Evolutionary conservation across 2,888 invertebrate genomes (phyloP), one percentile per base, ranked within the genome.

Genomic region (Byasa hedistus): DNA sequence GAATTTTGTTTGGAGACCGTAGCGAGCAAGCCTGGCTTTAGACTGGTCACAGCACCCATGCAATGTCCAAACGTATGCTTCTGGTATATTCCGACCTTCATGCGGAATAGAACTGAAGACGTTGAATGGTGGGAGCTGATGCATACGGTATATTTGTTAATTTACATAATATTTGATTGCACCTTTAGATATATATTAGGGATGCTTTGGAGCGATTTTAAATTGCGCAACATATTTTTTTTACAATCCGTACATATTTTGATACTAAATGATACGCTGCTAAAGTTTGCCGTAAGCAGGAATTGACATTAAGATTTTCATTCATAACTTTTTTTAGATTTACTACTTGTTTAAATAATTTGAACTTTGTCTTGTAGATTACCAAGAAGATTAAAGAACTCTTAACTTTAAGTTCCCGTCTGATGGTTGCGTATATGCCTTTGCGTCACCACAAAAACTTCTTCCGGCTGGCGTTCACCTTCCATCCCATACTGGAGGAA

Each of bases 41-140:
- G 94, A 64, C 83, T 95, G 27, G 95, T 96, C 1, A 72, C 79
- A 0, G 73, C 73, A 0, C 80, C 86, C 23, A 92, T 93, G 81
- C 95, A 97, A 73, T 96, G 95, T 70, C 95, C 96, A 23, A 98
- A 97, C 79, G 94, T 98, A 1, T 98, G 97, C 82, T 98, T 98
- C 84, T 98, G 98, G 98, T 98, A 95, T 81, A 93, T 97, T 67
- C 93, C 95, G 0, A 86, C 74, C 52, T 85, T 83, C n/a, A 87
- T 94, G 87, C 80, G 93, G 57, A 82, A 76, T 0, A 73, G 76
- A 60, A 76, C 79, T 48, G 89, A 92, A 71, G 83, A 87, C 74
- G 82, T 80, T 0, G 73, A 78, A 0, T 93, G 93, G 93, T 93
- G 93, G 93, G 81, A 85, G 0, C 68, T 85, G 58, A 85, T 94